These are phyloP conservation scores for Vimba vimba DNA, from an alignment of 2,113 vertebrate genomes.

Conservation along the genomic window DNA sequence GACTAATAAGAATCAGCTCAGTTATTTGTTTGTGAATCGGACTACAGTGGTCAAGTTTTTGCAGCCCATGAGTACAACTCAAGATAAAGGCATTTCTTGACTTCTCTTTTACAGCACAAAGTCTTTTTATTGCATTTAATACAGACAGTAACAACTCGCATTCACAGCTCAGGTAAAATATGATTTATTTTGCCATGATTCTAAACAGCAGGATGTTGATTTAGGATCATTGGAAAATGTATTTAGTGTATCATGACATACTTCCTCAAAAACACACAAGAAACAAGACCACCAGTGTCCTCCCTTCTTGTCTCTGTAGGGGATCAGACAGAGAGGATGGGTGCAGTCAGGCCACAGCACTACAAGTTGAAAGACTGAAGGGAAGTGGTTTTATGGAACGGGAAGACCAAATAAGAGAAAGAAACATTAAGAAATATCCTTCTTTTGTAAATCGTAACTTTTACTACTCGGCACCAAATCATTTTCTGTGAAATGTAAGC, in stretches of 20 bases:
- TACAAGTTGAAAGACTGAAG: background rate
- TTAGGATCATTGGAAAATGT: background rate
- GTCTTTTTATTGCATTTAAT: background rate
- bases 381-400: background rate
- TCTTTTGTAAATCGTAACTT: background rate
- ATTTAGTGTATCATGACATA: background rate
- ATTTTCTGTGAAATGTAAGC: background rate
- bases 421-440: background rate
- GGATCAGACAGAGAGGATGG: conserved; percentile 23
- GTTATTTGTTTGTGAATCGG: background rate
- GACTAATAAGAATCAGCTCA: background rate
- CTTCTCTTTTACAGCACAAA: background rate
- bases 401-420: conserved; percentile 47
- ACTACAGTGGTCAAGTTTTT: background rate
- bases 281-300: background rate
- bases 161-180: background rate
- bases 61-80: too few relatives aligned
- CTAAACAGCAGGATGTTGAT: background rate
- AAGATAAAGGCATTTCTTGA: too few relatives aligned
- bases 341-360: conserved; percentile 32
- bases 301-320: background rate
- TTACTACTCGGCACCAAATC: background rate
- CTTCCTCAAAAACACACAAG: conserved; percentile 14
- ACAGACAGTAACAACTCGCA: background rate
- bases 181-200: background rate